Conservation (phyloP, 2,797 vertebrate species). For the Betta splendens region DNA sequence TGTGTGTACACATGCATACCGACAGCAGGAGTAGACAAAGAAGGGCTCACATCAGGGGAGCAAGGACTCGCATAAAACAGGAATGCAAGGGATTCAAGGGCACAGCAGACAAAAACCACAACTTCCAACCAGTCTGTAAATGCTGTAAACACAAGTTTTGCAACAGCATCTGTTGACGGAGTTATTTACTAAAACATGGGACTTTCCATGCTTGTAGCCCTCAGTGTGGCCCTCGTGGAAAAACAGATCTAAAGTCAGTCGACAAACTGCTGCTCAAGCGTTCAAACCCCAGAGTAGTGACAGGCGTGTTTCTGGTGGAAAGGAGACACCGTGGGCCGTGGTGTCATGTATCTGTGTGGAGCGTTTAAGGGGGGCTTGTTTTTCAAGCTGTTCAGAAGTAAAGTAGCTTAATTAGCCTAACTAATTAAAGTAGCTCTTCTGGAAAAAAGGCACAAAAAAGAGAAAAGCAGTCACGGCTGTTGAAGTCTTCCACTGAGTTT, state of each 20-base stretch:
- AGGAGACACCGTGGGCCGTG: slow-evolving; percentile 8
- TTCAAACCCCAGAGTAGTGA: slow-evolving; percentile 12
- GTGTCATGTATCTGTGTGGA: slow-evolving; percentile 27
- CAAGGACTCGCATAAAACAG: slow-evolving; percentile 22
- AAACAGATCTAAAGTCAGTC: slow-evolving; percentile 13
- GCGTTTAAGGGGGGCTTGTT: not conserved
- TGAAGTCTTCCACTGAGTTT: not conserved
- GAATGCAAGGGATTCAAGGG: slow-evolving; percentile 27
- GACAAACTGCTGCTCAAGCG: not conserved
- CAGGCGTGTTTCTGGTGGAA: slow-evolving; percentile 21
- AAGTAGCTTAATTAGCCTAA: not conserved
- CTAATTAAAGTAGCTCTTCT: not conserved
- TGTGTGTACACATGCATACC: slow-evolving; percentile 8
- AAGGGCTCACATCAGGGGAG: slow-evolving; percentile 32
- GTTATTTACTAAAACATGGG: slow-evolving; percentile 1
- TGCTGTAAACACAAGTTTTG: slow-evolving; percentile 14
- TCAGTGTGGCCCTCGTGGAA: slow-evolving; percentile 9
- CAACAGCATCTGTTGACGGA: not conserved
- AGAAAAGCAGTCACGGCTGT: not conserved
- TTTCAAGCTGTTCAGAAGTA: not conserved
- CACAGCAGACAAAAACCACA: slow-evolving; percentile 14
- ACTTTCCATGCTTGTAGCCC: not conserved
- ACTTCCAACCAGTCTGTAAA: slow-evolving; percentile 5
- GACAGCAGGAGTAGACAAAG: slow-evolving; percentile 55
- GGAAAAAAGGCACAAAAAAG: not conserved